Base-by-base conservation (phyloP, 2,797 vertebrate genomes). In the Gymnocypris eckloni region DNA sequence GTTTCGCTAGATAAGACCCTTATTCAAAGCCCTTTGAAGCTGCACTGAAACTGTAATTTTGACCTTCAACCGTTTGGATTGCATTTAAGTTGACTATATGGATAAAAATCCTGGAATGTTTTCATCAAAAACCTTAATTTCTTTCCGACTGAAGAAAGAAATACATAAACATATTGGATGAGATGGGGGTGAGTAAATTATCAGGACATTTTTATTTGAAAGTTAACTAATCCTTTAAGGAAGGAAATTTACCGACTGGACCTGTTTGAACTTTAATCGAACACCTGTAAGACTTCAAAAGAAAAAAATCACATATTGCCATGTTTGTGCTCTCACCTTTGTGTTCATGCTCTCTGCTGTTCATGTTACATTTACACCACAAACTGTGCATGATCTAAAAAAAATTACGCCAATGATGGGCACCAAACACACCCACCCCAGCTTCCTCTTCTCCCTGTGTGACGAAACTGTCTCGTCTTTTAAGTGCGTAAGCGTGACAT, bases 401-500 rank as follows among this genome's bases (percentile, higher is more conserved):
- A 90, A 69, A 33, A 64, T 1, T 80, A 70, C 54, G 6, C 18
- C 59, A 52, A 86, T 90, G 87, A 89, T 75, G 84, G 86, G 83
- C 87, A 89, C 45, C 48, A 22, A 79, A 73, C 43, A 48, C 81
- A 83, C 78, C 85, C 69, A 69, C 66, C 64, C 52, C n/a, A 16
- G 33, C 67, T 78, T 67, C 52, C 72, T 50, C 20, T 41, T 59
- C 67, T 81, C 71, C 54, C 45, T 13, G 54, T 87, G 83, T 89
- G 89, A 89, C 71, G 84, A 89, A 89, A 87, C 82, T 20, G 66
- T 83, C 78, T 86, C 66, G 33, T 88, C 95, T 97, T 96, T 96
- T 96, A 97, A 96, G 96, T 96, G 96, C 95, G 96, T 96, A 97
- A 96, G 94, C 93, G 92, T 94, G 95, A 96, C 95, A 96, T 96